Conservation (phyloP, 2,797 vertebrate genomes). For the Melanotaenia nigrans region DNA sequence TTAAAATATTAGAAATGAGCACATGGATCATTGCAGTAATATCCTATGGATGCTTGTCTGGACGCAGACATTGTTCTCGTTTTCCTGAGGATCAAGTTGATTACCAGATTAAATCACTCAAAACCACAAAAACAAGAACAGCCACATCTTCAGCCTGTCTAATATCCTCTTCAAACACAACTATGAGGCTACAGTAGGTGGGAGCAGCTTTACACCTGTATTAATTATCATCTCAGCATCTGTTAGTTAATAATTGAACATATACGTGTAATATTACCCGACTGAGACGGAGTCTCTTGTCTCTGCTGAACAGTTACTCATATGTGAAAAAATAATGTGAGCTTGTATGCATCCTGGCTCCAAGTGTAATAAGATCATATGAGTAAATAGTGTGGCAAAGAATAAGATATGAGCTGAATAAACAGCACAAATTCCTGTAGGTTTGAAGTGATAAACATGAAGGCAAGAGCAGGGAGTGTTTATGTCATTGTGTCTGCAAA, state of each 20-base stretch:
- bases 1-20: not conserved
- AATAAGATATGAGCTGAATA: constrained; percentile 50
- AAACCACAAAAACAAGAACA: constrained; percentile 9
- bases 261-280: constrained; percentile 20
- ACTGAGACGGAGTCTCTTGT: constrained; percentile 17
- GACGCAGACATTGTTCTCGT: too few relatives aligned
- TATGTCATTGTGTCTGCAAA: not conserved
- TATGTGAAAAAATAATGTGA: constrained; percentile 11
- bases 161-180: constrained; percentile 30
- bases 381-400: constrained; percentile 45
- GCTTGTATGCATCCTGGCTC: constrained; percentile 7
- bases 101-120: constrained; percentile 28
- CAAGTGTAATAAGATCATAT: constrained; percentile 34
- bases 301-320: constrained; percentile 30
- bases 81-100: not conserved
- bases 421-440: constrained; percentile 40
- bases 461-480: constrained; percentile 25
- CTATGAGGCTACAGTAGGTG: not conserved
- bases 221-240: constrained; percentile 40
- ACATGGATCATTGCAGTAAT: not conserved
- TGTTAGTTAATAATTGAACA: constrained; percentile 46
- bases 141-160: constrained; percentile 33
- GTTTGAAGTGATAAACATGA: constrained; percentile 63
- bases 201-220: not conserved
- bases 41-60: too few relatives aligned